Percentiles rank a stretch among this genome's conserved stretches.
phyloP scores from a whole-genome alignment of 2,797 vertebrate species.

The Arctocebus calabarensis region DNA sequence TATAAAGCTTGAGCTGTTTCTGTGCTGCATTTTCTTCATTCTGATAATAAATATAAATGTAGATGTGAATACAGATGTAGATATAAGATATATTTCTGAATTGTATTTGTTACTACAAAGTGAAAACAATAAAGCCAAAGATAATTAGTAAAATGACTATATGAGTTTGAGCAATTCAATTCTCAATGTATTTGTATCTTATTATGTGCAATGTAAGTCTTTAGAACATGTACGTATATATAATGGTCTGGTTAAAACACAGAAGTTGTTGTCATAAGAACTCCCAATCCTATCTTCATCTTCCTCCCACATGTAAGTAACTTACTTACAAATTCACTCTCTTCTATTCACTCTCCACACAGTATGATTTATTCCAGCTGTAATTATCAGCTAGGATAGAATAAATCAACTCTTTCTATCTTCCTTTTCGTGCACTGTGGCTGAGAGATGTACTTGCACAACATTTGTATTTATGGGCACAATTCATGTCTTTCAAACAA shows the following conservation, averaged over 20 bases:
- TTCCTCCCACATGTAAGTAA: neutral
- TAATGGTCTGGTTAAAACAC: neutral
- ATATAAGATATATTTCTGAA: neutral
- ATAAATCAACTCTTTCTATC: neutral
- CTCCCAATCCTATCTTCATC: neutral
- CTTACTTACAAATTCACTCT: neutral
- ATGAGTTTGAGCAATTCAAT: neutral
- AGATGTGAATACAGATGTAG: neutral
- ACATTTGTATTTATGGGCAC: neutral
- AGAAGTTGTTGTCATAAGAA: neutral
- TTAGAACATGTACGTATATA: neutral
- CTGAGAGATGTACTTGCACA: neutral
- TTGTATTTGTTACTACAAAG: neutral
- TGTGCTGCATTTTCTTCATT: neutral
- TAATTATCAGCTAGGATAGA: too few species aligned
- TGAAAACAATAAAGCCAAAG: neutral
- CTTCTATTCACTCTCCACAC: neutral
- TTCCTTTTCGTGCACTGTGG: conserved; percentile 13
- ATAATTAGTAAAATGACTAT: neutral
- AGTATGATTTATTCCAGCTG: neutral
- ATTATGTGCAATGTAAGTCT: neutral
- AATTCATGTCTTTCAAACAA: neutral
- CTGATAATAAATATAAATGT: neutral
- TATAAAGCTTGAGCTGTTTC: conserved; percentile 7
- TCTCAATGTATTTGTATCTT: neutral